A percentile compares a stretch with the other conserved stretches of the same genome.
Conservation (phyloP, 2,888 invertebrate genomes). For the Myopa tessellatipennis region DNA sequence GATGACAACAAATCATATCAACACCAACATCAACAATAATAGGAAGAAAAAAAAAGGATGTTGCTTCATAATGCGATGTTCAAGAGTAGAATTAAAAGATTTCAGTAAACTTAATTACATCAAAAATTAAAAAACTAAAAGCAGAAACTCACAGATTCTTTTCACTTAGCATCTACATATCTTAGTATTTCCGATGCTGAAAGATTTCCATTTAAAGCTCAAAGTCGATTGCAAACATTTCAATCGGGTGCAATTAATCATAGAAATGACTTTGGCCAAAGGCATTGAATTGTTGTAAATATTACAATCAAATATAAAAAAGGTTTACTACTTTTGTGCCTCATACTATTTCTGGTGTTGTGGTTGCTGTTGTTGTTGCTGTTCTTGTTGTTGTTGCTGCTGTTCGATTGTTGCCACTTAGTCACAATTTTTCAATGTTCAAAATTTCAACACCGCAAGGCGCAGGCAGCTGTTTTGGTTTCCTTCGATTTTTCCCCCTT, state of each 20-base stretch:
- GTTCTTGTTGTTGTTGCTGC: slow-evolving; percentile 3
- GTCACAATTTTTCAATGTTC: slow-evolving; percentile 48
- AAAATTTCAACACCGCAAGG: slow-evolving; percentile 45
- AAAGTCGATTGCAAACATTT: slow-evolving; percentile 20
- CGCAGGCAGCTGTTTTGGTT: slow-evolving; percentile 34
- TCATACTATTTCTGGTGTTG: neutral
- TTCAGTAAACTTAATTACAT: no score
- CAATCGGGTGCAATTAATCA: slow-evolving; percentile 21
- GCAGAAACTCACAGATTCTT: neutral
- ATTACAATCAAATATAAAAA: neutral
- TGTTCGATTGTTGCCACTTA: slow-evolving; percentile 38
- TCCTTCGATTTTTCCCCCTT: neutral
- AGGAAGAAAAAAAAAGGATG: no score
- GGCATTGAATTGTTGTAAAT: neutral
- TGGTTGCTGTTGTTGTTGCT: neutral
- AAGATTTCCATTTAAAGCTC: neutral
- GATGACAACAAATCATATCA: no score
- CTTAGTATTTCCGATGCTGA: neutral
- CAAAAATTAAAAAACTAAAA: no score
- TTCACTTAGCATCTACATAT: neutral
- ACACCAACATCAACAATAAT: no score
- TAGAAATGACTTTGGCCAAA: slow-evolving; percentile 28
- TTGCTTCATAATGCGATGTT: no score
- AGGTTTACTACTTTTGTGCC: no score
- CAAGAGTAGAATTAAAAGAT: no score